Conservation (phyloP, 2,113 vertebrate species). For the Protobothrops flavoviridis region DNA sequence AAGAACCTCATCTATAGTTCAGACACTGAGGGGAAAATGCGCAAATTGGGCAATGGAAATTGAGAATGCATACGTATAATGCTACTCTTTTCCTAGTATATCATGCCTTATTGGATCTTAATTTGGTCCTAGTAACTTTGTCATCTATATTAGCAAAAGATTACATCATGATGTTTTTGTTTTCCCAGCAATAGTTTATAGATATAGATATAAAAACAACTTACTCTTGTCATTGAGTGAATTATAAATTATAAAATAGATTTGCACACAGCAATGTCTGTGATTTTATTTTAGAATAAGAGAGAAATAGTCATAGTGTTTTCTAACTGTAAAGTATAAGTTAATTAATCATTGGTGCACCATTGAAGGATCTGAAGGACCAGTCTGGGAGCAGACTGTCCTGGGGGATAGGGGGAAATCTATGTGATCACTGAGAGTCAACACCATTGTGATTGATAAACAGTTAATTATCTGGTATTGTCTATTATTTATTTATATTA, state of each 20-base stretch:
- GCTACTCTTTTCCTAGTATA: too few relatives aligned
- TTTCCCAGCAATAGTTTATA: not conserved
- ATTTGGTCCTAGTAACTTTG: not conserved
- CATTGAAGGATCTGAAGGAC: not conserved
- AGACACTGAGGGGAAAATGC: not conserved
- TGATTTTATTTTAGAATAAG: not conserved
- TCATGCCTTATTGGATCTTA: not conserved
- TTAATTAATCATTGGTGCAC: not conserved
- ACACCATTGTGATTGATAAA: too few relatives aligned
- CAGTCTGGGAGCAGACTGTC: not conserved
- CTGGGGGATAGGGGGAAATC: accelerated
- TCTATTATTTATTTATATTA: too few relatives aligned
- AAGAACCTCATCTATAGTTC: not conserved
- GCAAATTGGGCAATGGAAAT: not conserved
- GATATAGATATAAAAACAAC: not conserved
- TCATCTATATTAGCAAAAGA: not conserved
- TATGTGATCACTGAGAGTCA: not conserved
- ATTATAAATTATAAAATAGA: not conserved
- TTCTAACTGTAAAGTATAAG: not conserved
- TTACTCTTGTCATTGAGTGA: not conserved
- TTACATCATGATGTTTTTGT: not conserved
- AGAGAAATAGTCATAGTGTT: not conserved
- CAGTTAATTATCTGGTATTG: too few relatives aligned
- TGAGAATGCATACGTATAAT: too few relatives aligned
- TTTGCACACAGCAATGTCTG: not conserved